Conservation (phyloP, 2,113 vertebrate species). For the Etheostoma cragini region DNA sequence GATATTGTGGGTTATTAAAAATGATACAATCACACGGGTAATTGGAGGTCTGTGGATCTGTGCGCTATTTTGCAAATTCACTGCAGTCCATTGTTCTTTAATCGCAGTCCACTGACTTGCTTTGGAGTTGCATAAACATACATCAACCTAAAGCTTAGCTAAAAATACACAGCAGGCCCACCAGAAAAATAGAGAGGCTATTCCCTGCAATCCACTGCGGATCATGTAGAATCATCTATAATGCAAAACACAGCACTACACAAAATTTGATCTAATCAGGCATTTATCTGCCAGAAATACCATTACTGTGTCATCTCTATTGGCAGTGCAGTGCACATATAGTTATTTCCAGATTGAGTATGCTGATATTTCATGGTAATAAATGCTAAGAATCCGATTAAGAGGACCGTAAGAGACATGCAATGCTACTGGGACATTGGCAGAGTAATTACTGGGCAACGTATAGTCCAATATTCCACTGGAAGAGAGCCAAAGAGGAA, state of each 20-base stretch:
- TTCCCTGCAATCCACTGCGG: constrained; percentile 41
- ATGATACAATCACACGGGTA: constrained; percentile 23
- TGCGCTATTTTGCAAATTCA: constrained; percentile 23
- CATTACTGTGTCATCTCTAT: constrained; percentile 57
- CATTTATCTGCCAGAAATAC: constrained; percentile 66
- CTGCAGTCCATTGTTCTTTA: constrained; percentile 41
- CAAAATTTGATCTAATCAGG: constrained; percentile 67
- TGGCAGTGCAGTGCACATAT: constrained; percentile 39
- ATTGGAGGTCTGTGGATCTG: constrained; percentile 2
- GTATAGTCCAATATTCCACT: constrained; percentile 43
- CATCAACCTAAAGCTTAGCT: constrained; percentile 37
- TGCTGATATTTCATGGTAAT: constrained; percentile 69
- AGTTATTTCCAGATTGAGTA: constrained; percentile 54
- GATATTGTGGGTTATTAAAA: constrained; percentile 37
- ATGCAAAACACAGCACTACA: constrained; percentile 54
- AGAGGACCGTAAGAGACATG: constrained; percentile 51
- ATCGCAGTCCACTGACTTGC: constrained; percentile 34
- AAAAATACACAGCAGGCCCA: constrained; percentile 59
- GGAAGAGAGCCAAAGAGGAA: constrained; percentile 30
- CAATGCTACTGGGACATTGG: constrained; percentile 57
- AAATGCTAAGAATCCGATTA: constrained; percentile 77
- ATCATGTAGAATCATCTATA: constrained; percentile 46
- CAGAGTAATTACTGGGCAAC: constrained; percentile 73
- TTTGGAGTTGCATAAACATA: constrained; percentile 55
- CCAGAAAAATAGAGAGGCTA: background rate